These are phyloP conservation scores for Acheta domesticus DNA, from an alignment of 2,888 invertebrate genomes.

Conservation along the genomic window DNA sequence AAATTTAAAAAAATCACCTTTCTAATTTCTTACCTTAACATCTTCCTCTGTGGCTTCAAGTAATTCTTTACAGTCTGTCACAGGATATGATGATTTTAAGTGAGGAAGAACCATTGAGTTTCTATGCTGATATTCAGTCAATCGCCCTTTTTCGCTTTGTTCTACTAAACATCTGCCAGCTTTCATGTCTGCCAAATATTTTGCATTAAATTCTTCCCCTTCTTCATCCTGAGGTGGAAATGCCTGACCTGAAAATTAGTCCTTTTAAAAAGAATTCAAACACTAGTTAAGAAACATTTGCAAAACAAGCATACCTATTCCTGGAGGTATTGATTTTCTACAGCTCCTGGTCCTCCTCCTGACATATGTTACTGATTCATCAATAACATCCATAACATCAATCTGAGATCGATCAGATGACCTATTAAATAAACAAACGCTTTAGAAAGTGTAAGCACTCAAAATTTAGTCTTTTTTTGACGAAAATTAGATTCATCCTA, in stretches of 20 bases:
- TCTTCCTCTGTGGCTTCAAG: not conserved
- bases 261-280: not conserved
- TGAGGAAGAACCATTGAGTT: not conserved
- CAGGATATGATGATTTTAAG: not conserved
- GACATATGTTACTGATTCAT: not conserved
- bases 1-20: not conserved
- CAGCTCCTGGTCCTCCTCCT: not conserved
- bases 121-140: not conserved
- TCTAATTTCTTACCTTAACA: not conserved
- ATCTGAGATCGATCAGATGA: too few species aligned
- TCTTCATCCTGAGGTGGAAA: not conserved
- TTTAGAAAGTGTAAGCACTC: too few species aligned
- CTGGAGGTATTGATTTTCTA: not conserved
- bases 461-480: not conserved
- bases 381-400: conserved; percentile 11
- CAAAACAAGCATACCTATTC: not conserved
- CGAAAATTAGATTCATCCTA: not conserved
- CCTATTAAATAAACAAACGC: too few species aligned
- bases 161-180: not conserved
- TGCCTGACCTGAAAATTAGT: not conserved
- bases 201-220: conserved; percentile 7
- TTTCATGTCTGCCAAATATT: not conserved
- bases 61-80: not conserved
- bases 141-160: not conserved
- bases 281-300: not conserved